Evolutionary conservation across 2,113 vertebrate genomes (phyloP).

Genomic region (Mormoops blainvillei): DNA sequence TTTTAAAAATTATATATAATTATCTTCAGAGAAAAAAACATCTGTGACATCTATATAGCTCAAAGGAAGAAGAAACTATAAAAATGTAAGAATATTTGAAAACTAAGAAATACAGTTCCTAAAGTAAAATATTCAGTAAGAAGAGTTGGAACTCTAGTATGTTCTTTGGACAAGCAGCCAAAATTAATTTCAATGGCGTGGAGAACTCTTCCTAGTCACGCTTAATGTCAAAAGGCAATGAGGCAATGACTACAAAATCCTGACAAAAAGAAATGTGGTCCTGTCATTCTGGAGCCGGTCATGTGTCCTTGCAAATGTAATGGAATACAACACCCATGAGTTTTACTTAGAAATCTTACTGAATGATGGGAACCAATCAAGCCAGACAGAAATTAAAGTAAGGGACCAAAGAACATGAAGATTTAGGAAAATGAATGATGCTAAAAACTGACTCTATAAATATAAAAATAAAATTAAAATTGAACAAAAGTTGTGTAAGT

Average conservation of each 20-base stretch:
- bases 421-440: neutral
- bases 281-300: neutral
- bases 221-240: neutral
- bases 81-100: neutral
- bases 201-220: fast-evolving
- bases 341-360: neutral
- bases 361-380: neutral
- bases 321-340: neutral
- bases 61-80: neutral
- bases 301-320: neutral
- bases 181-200: neutral
- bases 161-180: neutral
- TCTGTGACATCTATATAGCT: neutral
- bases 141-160: neutral
- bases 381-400: neutral
- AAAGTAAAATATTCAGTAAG: neutral
- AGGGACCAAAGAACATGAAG: neutral
- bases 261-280: neutral
- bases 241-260: neutral
- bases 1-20: neutral
- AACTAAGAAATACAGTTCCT: neutral
- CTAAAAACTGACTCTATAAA: neutral
- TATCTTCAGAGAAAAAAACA: neutral
- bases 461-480: neutral
- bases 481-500: neutral